Conservation (phyloP, 2,113 vertebrate species). For the Genyomyrus donnyi region DNA sequence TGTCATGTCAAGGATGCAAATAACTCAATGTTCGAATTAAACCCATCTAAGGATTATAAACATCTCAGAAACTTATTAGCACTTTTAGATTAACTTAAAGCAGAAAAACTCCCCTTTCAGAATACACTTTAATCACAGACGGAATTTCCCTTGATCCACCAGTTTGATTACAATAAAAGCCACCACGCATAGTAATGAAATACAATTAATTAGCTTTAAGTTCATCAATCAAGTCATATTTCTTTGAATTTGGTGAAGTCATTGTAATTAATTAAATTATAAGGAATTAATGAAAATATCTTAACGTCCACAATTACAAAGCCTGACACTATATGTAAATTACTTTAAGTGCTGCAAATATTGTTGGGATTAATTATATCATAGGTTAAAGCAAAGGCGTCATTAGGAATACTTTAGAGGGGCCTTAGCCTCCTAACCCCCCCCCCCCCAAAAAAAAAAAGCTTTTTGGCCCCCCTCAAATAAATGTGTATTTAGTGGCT, state of each 20-base stretch:
- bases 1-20: neutral
- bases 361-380: neutral
- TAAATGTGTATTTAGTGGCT: too few relatives aligned
- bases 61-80: neutral
- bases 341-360: neutral
- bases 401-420: too few relatives aligned
- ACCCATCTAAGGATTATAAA: neutral
- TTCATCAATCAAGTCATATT: neutral
- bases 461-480: too few relatives aligned
- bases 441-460: too few relatives aligned
- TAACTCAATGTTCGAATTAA: neutral
- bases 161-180: neutral
- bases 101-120: neutral
- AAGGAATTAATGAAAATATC: neutral
- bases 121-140: neutral
- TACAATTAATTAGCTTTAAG: neutral
- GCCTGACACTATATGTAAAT: neutral
- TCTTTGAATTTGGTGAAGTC: neutral
- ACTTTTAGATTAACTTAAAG: neutral
- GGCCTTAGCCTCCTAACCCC: too few relatives aligned
- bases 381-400: neutral
- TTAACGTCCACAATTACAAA: neutral
- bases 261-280: neutral
- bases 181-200: neutral
- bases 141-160: neutral